Evolutionary conservation across 2,888 invertebrate genomes (phyloP).

Genomic region (Bugulina stolonifera): DNA sequence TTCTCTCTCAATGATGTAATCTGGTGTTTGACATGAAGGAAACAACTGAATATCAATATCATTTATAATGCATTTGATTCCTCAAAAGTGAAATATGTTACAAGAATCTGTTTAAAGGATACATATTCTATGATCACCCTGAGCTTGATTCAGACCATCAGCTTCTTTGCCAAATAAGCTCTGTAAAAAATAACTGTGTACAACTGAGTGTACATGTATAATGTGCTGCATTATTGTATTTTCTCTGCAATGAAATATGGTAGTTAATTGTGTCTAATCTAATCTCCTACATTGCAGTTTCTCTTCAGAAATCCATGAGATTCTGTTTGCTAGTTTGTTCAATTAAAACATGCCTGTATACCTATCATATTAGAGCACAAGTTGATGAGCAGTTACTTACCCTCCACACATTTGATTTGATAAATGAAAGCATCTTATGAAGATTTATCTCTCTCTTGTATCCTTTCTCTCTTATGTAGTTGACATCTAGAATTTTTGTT

Average conservation of each 20-base stretch:
- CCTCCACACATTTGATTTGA: slow-evolving; percentile 96
- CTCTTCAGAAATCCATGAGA: too few species aligned
- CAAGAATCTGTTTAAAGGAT: slow-evolving; percentile 39
- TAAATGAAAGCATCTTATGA: slow-evolving; percentile 85
- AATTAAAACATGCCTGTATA: too few species aligned
- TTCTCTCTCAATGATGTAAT: slow-evolving; percentile 97
- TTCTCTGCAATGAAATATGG: too few species aligned
- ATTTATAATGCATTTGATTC: too few species aligned
- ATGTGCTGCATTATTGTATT: too few species aligned
- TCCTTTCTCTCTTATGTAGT: slow-evolving; percentile 86
- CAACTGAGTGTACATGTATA: too few species aligned
- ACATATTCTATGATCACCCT: slow-evolving; percentile 92
- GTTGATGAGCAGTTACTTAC: too few species aligned
- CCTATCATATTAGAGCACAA: too few species aligned
- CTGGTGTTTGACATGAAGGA: slow-evolving; percentile 37
- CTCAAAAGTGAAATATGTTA: background rate
- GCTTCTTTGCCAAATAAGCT: slow-evolving; percentile 95
- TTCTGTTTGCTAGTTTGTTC: too few species aligned
- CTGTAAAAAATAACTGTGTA: too few species aligned
- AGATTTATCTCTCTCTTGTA: slow-evolving; percentile 91
- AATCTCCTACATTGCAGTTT: too few species aligned
- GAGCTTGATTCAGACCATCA: slow-evolving; percentile 95
- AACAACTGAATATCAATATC: background rate
- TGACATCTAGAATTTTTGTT: slow-evolving; percentile 80
- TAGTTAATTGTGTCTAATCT: too few species aligned